Conservation (phyloP, 1,140 invertebrate species). For the Nomia melanderi region DNA sequence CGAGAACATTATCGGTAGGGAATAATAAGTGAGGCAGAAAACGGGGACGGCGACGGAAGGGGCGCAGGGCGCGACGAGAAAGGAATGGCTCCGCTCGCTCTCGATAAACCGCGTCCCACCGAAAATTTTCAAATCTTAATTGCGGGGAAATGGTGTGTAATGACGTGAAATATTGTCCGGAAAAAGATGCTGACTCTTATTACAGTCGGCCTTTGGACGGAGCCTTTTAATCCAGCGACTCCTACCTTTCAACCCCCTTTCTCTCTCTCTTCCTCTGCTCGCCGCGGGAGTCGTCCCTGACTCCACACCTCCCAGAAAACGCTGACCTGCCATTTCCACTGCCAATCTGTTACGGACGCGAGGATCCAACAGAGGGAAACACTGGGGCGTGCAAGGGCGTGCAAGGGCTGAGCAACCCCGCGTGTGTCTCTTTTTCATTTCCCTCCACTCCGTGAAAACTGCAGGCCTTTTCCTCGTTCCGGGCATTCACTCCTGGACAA, state of each 20-base stretch:
- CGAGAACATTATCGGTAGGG: slow-evolving; percentile 1
- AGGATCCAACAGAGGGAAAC: slow-evolving; percentile 16
- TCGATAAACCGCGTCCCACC: slow-evolving; percentile 49
- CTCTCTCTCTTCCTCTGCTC: too few relatives aligned
- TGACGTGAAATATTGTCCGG: slow-evolving; percentile 74
- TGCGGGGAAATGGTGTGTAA: slow-evolving; percentile 76
- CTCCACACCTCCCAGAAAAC: slow-evolving; percentile 62
- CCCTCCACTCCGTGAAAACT: background rate
- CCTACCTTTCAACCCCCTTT: background rate
- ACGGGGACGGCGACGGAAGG: background rate
- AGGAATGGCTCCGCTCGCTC: background rate
- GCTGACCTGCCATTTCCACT: slow-evolving; percentile 73
- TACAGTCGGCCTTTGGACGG: slow-evolving; percentile 59
- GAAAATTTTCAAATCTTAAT: slow-evolving; percentile 74
- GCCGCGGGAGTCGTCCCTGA: too few relatives aligned
- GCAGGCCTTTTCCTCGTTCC: background rate
- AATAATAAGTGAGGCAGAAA: slow-evolving; percentile 24
- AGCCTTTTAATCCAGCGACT: slow-evolving; percentile 73
- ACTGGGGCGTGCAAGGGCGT: background rate
- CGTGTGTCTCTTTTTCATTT: slow-evolving; percentile 26
- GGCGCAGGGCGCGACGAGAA: background rate
- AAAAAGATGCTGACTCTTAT: slow-evolving; percentile 79
- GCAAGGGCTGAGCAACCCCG: slow-evolving; percentile 30
- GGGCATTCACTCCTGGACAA: background rate
- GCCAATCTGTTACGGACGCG: slow-evolving; percentile 71